Conservation (phyloP, 2,113 vertebrate genomes). For the Brachypteracias leptosomus region DNA sequence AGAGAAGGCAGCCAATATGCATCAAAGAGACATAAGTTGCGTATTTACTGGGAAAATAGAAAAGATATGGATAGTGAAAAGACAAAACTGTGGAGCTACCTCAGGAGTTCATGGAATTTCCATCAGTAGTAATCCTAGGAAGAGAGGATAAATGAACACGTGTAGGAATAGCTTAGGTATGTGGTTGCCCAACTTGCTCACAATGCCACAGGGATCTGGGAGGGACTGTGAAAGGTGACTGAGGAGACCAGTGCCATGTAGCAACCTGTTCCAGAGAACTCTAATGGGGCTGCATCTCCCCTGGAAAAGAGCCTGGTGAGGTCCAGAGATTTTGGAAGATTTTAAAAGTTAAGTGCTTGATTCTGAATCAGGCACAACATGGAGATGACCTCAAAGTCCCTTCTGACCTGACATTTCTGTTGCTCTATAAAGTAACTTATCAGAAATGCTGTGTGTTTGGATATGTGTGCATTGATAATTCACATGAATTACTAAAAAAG, state of each 20-base stretch:
- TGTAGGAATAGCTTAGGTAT: neutral
- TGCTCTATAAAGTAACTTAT: neutral
- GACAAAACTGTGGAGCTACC: neutral
- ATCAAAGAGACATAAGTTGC: neutral
- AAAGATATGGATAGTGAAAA: neutral
- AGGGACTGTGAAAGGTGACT: neutral
- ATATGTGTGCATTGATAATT: neutral
- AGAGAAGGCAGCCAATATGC: neutral
- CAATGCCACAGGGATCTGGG: neutral
- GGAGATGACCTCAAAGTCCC: neutral
- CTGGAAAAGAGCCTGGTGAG: neutral
- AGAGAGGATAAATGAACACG: neutral
- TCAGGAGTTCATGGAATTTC: neutral
- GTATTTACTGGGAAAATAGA: neutral
- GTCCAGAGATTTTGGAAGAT: neutral
- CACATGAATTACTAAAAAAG: neutral
- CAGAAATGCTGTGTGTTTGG: neutral
- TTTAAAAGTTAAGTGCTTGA: neutral
- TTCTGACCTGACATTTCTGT: neutral
- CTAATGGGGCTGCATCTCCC: neutral
- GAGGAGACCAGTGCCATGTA: accelerated
- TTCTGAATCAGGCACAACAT: neutral
- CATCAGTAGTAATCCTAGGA: neutral
- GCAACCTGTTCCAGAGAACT: neutral
- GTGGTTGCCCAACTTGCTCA: neutral